Evolutionary conservation across 2,113 vertebrate species (phyloP), one percentile per base, ranked within the genome.

Genomic region (Stigmatopora argus): DNA sequence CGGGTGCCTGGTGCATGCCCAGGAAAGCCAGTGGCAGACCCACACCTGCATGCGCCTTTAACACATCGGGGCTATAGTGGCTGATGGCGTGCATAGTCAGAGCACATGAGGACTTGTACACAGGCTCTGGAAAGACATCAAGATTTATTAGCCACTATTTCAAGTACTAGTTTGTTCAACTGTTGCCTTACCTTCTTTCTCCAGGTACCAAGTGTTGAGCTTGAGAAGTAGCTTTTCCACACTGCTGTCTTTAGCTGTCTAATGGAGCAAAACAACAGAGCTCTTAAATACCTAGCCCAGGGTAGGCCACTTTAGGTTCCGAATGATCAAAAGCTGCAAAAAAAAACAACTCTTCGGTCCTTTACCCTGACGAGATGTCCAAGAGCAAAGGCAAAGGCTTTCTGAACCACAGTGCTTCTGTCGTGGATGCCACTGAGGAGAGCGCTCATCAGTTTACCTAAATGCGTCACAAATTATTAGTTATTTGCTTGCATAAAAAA

Each of bases 361-460:
- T 94, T 91, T 73, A 98, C 97, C 87, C 96, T 91, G 73, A 99
- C 95, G 7, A 99, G 87, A 79, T 99, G 96, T 2, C 96, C 97
- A 86, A 98, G 87, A 35, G 96, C 94, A 81, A 96, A 96, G 23
- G 96, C 94, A 77, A 93, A 97, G 3, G 94, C 92, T 74, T 98
- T 98, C 89, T 97, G 96, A 38, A 99, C 81, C 10, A 95, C 95
- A 0, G 84, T 91, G 80, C 94, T 99, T 41, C 95, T 92, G 85
- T 99, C 97, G 45, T 92, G 92, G 69, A 99, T 89, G 31, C 95
- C 94, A 59, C 82, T 94, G 77, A 98, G 89, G 75, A 99, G 91
- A 74, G 95, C 92, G 15, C 90, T 96, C 97, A 98, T 95, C 63
- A 99, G 93, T 90, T 96, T 99, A 81, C 95, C 97, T 99, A 75